Evolutionary conservation across 2,113 vertebrate genomes (phyloP).

Genomic region (Gopherus evgoodei): DNA sequence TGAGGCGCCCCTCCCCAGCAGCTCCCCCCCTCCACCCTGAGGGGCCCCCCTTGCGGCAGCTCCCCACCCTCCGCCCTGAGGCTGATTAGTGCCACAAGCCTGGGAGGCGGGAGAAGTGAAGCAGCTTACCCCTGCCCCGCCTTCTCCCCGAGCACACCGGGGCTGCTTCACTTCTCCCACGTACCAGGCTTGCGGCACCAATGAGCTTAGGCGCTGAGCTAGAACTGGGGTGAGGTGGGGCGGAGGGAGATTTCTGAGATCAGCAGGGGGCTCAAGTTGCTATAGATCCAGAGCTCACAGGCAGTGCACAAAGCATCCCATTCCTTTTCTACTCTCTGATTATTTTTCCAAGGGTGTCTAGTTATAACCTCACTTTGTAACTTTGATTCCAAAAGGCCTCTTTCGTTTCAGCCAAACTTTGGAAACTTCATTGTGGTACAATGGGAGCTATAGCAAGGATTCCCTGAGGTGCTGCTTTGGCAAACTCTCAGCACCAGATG

Average conservation of each 20-base stretch:
- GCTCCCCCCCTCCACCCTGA: no score
- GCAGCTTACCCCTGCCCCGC: no score
- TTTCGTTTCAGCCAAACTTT: not conserved
- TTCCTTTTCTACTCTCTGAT: not conserved
- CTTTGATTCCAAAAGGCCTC: not conserved
- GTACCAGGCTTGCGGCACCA: no score
- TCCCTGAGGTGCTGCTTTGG: not conserved
- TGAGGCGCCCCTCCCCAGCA: no score
- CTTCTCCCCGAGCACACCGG: no score
- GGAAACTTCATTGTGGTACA: not conserved
- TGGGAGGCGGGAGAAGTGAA: no score
- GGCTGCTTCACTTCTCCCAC: no score
- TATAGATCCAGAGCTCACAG: not conserved
- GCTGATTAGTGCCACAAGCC: no score
- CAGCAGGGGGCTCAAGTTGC: not conserved
- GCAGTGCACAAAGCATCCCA: no score
- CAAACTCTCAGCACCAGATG: constrained; percentile 15
- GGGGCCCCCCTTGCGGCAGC: no score
- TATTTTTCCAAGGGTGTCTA: not conserved
- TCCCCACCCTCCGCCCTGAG: no score
- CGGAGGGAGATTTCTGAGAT: not conserved
- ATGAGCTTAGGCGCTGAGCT: not conserved
- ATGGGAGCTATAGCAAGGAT: not conserved
- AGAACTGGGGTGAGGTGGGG: not conserved
- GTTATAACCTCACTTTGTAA: not conserved